These are phyloP conservation scores for Phymanthus crucifer DNA, from an alignment of 92 coral and sea anemone species.

Conservation along the genomic window DNA sequence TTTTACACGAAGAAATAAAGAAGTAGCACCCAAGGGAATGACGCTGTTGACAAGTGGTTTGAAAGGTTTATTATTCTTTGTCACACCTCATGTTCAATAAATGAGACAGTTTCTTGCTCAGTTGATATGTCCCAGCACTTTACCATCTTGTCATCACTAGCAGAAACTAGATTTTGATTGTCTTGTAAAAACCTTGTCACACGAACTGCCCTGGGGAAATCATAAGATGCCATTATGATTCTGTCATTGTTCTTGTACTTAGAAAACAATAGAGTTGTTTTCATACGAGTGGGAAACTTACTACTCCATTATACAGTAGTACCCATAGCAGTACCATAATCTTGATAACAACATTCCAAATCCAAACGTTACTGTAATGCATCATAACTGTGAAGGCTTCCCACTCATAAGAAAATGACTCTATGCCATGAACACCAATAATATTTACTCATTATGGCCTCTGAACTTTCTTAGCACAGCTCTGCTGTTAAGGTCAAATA, in stretches of 20 bases:
- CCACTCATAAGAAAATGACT: too few relatives aligned
- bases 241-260: too few relatives aligned
- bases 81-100: constrained; percentile 79
- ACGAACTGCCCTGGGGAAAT: constrained; percentile 75
- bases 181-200: constrained; percentile 84
- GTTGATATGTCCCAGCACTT: constrained; percentile 85
- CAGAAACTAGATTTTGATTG: constrained; percentile 71
- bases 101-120: constrained; percentile 62
- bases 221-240: background rate
- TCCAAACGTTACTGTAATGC: too few relatives aligned
- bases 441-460: constrained; percentile 76
- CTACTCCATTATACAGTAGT: too few relatives aligned
- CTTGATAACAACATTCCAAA: background rate
- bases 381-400: too few relatives aligned
- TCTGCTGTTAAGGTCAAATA: constrained; percentile 84
- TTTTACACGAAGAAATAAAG: too few relatives aligned
- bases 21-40: background rate
- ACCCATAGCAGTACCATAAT: too few relatives aligned
- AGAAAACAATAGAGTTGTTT: too few relatives aligned
- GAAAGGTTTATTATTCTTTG: background rate
- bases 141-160: constrained; percentile 76
- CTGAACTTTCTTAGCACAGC: constrained; percentile 76
- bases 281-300: too few relatives aligned
- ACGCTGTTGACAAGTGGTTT: too few relatives aligned
- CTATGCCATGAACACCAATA: too few relatives aligned